phyloP scores from a whole-genome alignment of 2,797 vertebrate genomes.

The Crocodylus rhombifer region DNA sequence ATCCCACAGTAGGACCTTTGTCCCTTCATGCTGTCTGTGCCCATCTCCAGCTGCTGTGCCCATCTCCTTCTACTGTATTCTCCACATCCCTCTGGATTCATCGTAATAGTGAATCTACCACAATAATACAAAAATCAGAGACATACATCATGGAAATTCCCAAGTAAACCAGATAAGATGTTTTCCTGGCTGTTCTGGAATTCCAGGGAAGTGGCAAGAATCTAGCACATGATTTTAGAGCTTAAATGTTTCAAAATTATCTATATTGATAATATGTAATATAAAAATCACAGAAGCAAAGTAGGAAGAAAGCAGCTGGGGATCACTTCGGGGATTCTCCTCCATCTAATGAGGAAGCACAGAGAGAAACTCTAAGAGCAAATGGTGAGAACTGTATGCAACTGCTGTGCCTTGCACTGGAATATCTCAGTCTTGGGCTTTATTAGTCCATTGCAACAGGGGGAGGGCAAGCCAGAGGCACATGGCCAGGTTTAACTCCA shows the following conservation, averaged over 20 bases:
- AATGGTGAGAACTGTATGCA: not conserved
- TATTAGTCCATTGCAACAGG: not conserved
- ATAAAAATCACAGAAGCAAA: not conserved
- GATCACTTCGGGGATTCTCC: not conserved
- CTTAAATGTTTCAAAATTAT: not conserved
- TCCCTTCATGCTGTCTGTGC: not conserved
- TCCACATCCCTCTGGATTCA: not conserved
- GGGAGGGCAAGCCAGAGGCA: not conserved
- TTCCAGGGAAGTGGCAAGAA: not conserved
- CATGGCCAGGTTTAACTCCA: rapidly evolving
- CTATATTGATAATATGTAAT: not conserved
- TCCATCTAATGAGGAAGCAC: not conserved
- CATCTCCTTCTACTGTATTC: not conserved
- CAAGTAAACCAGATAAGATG: not conserved
- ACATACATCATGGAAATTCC: rapidly evolving
- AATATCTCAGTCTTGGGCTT: not conserved
- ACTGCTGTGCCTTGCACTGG: not conserved
- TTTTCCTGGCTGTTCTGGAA: not conserved
- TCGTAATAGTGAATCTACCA: not conserved
- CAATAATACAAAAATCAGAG: not conserved
- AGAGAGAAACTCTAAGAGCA: not conserved
- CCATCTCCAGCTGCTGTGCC: not conserved
- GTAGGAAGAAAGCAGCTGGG: not conserved
- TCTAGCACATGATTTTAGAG: not conserved
- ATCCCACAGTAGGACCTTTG: not conserved